These are phyloP conservation scores for Epinephelus awoara DNA, from an alignment of 2,797 vertebrate genomes.

Conservation along the genomic window DNA sequence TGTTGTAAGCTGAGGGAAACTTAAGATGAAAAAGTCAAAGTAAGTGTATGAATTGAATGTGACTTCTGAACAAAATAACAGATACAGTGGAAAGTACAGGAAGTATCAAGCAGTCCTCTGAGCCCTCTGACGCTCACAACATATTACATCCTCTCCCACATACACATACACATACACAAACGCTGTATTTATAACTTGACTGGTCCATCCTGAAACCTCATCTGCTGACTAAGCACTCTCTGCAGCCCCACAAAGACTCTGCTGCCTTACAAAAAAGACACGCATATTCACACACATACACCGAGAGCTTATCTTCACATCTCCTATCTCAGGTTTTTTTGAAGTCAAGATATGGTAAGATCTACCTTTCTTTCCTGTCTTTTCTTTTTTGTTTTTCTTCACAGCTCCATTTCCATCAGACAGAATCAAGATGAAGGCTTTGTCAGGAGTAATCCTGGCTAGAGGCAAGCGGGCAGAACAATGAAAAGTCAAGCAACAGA, in stretches of 20 bases:
- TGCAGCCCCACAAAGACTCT: conserved; percentile 27
- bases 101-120: conserved; percentile 26
- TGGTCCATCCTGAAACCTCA: conserved; percentile 33
- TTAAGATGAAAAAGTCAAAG: conserved; percentile 34
- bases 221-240: conserved; percentile 54
- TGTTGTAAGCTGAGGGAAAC: conserved; percentile 22
- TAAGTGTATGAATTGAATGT: conserved; percentile 27
- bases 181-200: conserved; percentile 27
- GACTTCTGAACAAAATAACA: conserved; percentile 25
- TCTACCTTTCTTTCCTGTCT: conserved; percentile 38
- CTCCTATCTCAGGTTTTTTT: conserved; percentile 7
- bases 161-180: conserved; percentile 26
- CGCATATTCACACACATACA: conserved; percentile 9
- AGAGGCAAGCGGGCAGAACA: conserved; percentile 32
- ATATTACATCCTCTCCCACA: not conserved
- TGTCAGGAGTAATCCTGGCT: conserved; percentile 54
- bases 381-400: conserved; percentile 40
- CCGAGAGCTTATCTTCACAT: conserved; percentile 21
- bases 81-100: conserved; percentile 2
- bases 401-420: conserved; percentile 43
- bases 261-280: conserved; percentile 13
- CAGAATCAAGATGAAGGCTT: conserved; percentile 60
- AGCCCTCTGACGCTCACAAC: conserved; percentile 11
- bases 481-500: conserved; percentile 44
- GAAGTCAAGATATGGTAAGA: conserved; percentile 37